Percentiles rank a stretch among this genome's conserved stretches.
Evolutionary conservation across 1,140 invertebrate species (phyloP).

Genomic region (Lepidurus arcticus): DNA sequence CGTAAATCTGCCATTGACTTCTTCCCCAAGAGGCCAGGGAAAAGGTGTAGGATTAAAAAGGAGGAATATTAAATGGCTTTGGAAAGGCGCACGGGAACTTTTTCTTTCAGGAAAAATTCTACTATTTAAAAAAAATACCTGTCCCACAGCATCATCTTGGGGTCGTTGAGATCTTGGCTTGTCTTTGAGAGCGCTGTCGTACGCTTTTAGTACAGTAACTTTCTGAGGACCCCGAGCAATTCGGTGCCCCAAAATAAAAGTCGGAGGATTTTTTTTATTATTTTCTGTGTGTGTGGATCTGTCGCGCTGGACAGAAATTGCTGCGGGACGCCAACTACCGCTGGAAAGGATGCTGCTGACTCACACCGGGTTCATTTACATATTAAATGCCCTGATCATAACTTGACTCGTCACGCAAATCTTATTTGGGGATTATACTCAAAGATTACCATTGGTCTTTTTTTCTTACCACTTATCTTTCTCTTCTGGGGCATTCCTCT

Average conservation of each 20-base stretch:
- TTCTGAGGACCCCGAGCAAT: background rate
- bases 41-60: no score
- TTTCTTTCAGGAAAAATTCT: no score
- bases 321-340: background rate
- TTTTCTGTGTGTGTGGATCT: background rate
- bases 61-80: no score
- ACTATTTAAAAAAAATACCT: no score
- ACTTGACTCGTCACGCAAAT: background rate
- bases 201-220: background rate
- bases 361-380: constrained; percentile 14
- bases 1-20: no score
- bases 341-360: constrained; percentile 4
- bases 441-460: background rate
- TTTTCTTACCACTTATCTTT: background rate
- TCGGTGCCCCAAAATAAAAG: background rate
- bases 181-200: background rate
- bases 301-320: background rate
- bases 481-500: no score
- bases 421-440: background rate
- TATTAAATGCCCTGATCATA: constrained; percentile 5
- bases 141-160: background rate
- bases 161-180: background rate
- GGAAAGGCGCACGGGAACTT: no score
- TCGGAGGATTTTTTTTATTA: background rate
- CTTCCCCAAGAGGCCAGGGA: no score